Conservation (phyloP, 2,888 invertebrate genomes). For the Aelia acuminata region DNA sequence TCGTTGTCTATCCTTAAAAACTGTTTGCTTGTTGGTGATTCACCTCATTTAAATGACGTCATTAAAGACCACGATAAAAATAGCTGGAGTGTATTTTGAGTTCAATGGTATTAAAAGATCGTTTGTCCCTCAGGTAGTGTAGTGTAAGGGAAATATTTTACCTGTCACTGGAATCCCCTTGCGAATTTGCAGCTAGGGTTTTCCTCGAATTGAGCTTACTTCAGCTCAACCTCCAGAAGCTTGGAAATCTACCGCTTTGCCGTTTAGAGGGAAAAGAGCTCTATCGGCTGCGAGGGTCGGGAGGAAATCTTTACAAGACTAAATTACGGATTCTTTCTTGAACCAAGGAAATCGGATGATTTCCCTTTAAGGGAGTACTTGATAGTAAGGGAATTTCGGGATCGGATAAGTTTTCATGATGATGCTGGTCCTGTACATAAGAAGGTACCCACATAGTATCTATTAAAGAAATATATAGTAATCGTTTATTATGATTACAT, state of each 20-base stretch:
- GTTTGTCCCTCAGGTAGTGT: neutral
- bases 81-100: neutral
- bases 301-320: neutral
- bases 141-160: neutral
- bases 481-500: too few relatives aligned
- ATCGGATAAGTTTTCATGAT: too few relatives aligned
- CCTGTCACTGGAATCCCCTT: neutral
- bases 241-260: neutral
- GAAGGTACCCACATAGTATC: too few relatives aligned
- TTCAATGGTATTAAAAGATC: neutral
- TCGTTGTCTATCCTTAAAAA: too few relatives aligned
- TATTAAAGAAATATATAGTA: too few relatives aligned
- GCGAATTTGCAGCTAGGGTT: neutral
- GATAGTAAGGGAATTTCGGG: neutral
- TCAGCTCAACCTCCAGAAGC: neutral
- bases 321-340: neutral
- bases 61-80: too few relatives aligned
- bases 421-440: too few relatives aligned
- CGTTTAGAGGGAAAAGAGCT: neutral
- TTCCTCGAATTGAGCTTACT: neutral
- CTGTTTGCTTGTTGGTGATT: too few relatives aligned
- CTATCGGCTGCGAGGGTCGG: neutral
- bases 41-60: too few relatives aligned
- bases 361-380: neutral
- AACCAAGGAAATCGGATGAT: neutral